Conservation (phyloP, 2,113 vertebrate species). For the Dicerorhinus sumatrensis region DNA sequence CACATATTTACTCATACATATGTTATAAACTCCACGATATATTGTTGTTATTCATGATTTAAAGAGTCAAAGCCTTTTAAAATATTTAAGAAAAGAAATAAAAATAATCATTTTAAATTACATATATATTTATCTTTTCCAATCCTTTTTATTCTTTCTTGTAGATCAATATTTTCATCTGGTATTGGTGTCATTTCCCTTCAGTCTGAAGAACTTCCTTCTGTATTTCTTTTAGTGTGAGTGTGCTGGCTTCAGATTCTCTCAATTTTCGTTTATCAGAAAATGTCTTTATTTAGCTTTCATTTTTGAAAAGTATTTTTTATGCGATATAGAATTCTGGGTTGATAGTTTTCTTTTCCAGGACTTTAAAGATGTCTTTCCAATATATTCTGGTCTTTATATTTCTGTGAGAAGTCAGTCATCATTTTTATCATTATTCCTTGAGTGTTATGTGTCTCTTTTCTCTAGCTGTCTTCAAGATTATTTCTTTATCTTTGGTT, state of each 20-base stretch:
- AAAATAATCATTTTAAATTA: background rate
- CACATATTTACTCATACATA: background rate
- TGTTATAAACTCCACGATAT: background rate
- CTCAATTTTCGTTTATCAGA: background rate
- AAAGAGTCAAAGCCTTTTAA: background rate
- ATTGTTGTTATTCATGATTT: background rate
- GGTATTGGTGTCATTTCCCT: background rate
- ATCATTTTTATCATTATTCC: background rate
- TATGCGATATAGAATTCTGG: background rate
- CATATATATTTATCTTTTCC: background rate
- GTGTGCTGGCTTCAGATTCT: background rate
- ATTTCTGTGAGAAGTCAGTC: background rate
- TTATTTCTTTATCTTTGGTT: background rate
- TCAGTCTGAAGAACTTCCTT: background rate
- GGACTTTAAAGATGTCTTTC: background rate
- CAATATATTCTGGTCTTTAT: background rate
- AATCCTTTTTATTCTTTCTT: background rate
- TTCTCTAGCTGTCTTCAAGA: background rate
- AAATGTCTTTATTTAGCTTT: background rate
- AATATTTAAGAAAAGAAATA: background rate
- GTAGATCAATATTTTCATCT: background rate
- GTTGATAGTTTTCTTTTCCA: background rate
- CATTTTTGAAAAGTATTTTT: background rate
- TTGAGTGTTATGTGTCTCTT: background rate
- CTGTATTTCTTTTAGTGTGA: background rate